These are phyloP conservation scores for Nasonovia ribisnigri DNA, from an alignment of 2,888 invertebrate genomes.

Conservation along the genomic window DNA sequence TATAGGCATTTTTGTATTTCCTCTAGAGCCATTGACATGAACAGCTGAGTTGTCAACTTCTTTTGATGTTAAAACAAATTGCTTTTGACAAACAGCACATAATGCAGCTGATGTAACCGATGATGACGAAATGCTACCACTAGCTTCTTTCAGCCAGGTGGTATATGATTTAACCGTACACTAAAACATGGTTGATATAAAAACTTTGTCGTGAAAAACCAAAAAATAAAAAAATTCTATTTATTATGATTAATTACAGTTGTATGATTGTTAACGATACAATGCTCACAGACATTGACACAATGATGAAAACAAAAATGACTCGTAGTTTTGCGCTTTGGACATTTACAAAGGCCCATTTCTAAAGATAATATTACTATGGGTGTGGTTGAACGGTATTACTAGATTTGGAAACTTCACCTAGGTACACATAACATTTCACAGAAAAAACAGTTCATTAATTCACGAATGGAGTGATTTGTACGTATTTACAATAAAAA, in stretches of 20 bases:
- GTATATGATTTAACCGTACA: constrained; percentile 51
- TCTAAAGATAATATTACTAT: neutral
- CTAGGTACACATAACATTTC: neutral
- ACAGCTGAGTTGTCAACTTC: neutral
- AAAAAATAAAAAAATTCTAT: neutral
- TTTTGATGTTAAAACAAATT: constrained; percentile 26
- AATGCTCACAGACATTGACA: constrained; percentile 99
- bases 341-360: constrained; percentile 99
- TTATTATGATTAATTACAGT: constrained; percentile 77
- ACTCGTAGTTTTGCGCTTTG: constrained; percentile 95
- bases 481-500: neutral
- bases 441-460: neutral
- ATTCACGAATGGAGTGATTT: neutral
- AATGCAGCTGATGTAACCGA: constrained; percentile 20
- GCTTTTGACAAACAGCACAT: constrained; percentile 54
- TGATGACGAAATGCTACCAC: neutral
- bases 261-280: constrained; percentile 95
- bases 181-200: neutral
- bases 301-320: constrained; percentile 99
- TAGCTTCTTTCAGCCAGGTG: constrained; percentile 49
- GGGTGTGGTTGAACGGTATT: neutral
- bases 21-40: neutral
- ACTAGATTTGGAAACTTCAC: neutral
- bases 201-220: neutral
- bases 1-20: constrained; percentile 1